Evolutionary conservation across 1,140 invertebrate genomes (phyloP).

Genomic region (Mactra quadrangularis): DNA sequence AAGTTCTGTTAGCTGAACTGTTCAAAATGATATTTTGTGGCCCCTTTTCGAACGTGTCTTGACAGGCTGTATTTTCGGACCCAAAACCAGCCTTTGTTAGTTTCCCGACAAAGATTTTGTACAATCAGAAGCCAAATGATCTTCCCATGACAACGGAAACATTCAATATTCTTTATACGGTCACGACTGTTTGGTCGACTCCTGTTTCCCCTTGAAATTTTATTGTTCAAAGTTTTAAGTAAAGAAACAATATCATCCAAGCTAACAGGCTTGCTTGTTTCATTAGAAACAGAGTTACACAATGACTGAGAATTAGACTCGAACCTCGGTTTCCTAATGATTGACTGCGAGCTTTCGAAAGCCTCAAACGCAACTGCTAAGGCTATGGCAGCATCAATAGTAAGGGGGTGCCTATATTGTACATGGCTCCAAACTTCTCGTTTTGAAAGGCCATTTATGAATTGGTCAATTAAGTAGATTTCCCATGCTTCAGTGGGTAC

Average conservation of each 20-base stretch:
- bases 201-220: neutral
- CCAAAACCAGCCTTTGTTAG: constrained; percentile 23
- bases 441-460: constrained; percentile 24
- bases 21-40: constrained; percentile 11
- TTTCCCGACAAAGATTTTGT: neutral
- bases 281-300: neutral
- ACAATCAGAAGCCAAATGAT: constrained; percentile 2
- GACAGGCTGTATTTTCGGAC: constrained; percentile 25
- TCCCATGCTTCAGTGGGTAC: constrained; percentile 22
- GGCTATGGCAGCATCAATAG: constrained; percentile 5
- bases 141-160: constrained; percentile 19
- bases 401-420: constrained; percentile 2
- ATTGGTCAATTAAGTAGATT: constrained; percentile 39
- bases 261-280: neutral
- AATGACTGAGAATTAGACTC: neutral
- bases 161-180: neutral
- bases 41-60: constrained; percentile 2
- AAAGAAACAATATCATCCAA: constrained; percentile 25
- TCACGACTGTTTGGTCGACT: constrained; percentile 17
- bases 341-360: constrained; percentile 23
- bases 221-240: neutral
- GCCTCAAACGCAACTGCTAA: constrained; percentile 34
- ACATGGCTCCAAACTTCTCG: constrained; percentile 32
- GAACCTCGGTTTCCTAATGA: constrained; percentile 18
- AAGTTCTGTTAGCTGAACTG: neutral